Evolutionary conservation across 35 echinoderm and acorn worm species (phyloP), one percentile per base, ranked within the genome.

Genomic region (Lytechinus pictus): DNA sequence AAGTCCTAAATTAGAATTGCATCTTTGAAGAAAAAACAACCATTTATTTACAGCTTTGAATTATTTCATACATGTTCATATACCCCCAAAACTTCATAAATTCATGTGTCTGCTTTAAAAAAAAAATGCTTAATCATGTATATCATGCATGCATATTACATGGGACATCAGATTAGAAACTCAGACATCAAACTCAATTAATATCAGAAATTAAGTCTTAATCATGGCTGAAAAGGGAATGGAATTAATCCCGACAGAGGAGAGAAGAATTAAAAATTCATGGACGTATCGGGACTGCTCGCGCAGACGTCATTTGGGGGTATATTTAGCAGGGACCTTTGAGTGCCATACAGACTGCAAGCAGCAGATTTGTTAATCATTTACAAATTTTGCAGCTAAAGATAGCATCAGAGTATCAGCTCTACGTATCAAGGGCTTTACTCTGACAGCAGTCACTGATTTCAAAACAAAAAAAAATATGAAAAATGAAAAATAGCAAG

Each of bases 291-390:
- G n/a, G 66, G 19, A 7, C 66, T 79, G 66, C 66, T 24, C n/a
- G 66, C 66, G 16, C 66, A 79, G 66, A 79, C 52, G 52, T 90
- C 88, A 90, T 52, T 52, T 54, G 88, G 52, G 29, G 21, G 52
- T 90, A 90, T 90, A 51, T 90, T 52, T 90, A 90, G 88, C 88
- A 90, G 11, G 52, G 28, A 54, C 10, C 88, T 54, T 52, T 90
- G 88, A 90, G 88, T 52, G 88, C 88, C 11, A 90, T 90, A 90
- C 88, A 90, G 88, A 51, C 33, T 44, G 88, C 88, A 90, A 10
- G 52, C 88, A 51, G 88, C 88, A 90, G 29, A 90, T 90, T 90
- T 90, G 88, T 90, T 90, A 93, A 93, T 93, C 92, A 93, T 93
- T 93, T 27, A 57, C 92, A 93, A 93, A 93, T 93, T 55, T 54